Evolutionary conservation across 2,888 invertebrate genomes (phyloP), one percentile per base, ranked within the genome.

Genomic region (Desoria tigrina): DNA sequence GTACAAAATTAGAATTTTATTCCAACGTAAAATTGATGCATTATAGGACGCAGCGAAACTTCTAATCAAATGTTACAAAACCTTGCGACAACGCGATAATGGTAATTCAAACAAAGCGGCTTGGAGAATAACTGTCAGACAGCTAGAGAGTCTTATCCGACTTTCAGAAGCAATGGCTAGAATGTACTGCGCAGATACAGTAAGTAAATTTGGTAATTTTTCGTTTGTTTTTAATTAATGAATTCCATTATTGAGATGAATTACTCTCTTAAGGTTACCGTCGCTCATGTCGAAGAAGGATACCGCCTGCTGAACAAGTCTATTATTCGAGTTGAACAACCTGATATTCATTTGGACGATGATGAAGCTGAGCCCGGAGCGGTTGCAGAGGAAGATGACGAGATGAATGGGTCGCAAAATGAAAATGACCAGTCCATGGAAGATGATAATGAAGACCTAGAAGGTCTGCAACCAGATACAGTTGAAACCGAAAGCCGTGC

Each of bases 51-150:
- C 97, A 0, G 88, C 87, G 27, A 87, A 89, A 61, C 84, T 91
- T 53, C 84, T 99, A 42, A 91, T 97, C 0, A 88, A 90, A 70
- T 90, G 92, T 81, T 99, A 99, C 82, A 89, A 89, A 18, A 86
- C 87, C 71, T 83, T 99, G 61, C 84, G 99, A 0, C 87, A 93
- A 78, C 84, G 94, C 1, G 98, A 97, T 80, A 78, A 80, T 37
- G 87, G 88, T 32, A 79, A 80, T 2, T 84, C 85, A 11, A 85
- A 87, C 0, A 88, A 86, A 79, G 89, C 87, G 59, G 88, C 94
- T 0, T 98, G 97, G 95, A 84, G 97, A 61, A 95, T 99, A 75
- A 99, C 99, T 0, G 98, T 98, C 23, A 85, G 99, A 0, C 99
- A 99, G 79, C 81, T 96, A 68, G 95, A 96, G 81, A 92, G 92